These are phyloP conservation scores for Euschistus heros DNA, from an alignment of 1,140 invertebrate species.

Conservation along the genomic window DNA sequence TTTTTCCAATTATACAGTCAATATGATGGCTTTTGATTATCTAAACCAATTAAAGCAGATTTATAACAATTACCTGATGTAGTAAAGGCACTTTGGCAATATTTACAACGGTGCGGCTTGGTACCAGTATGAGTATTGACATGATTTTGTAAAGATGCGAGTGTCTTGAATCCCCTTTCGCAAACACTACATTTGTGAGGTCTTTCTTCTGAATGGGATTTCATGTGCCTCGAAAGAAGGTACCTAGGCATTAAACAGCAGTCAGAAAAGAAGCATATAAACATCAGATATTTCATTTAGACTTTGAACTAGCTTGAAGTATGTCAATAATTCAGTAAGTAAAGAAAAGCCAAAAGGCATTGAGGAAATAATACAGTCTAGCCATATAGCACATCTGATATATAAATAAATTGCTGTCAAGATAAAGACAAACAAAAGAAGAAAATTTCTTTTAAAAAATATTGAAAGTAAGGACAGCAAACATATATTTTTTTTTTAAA, in stretches of 20 bases:
- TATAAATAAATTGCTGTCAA: background rate
- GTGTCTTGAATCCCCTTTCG: conserved; percentile 88
- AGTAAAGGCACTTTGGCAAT: conserved; percentile 85
- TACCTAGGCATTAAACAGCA: conserved; percentile 44
- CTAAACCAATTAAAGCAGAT: background rate
- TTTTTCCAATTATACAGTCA: background rate
- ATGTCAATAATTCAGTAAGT: too few species aligned
- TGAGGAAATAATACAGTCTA: too few species aligned
- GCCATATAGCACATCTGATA: too few species aligned
- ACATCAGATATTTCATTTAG: too few species aligned
- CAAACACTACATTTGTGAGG: conserved; percentile 92
- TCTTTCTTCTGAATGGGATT: conserved; percentile 86
- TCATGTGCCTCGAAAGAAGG: conserved; percentile 85
- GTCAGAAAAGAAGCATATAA: background rate
- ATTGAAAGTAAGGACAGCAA: background rate
- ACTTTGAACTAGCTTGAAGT: too few species aligned
- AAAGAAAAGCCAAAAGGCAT: too few species aligned
- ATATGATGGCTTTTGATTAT: background rate
- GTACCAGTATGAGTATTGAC: conserved; percentile 93
- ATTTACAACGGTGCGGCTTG: conserved; percentile 89
- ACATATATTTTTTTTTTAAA: background rate
- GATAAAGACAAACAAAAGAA: background rate
- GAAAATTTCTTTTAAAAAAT: background rate
- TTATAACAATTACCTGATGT: conserved; percentile 70
- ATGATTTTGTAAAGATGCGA: conserved; percentile 88